Conservation (phyloP, 1,140 invertebrate species). For the Protaetia brevitarsis region DNA sequence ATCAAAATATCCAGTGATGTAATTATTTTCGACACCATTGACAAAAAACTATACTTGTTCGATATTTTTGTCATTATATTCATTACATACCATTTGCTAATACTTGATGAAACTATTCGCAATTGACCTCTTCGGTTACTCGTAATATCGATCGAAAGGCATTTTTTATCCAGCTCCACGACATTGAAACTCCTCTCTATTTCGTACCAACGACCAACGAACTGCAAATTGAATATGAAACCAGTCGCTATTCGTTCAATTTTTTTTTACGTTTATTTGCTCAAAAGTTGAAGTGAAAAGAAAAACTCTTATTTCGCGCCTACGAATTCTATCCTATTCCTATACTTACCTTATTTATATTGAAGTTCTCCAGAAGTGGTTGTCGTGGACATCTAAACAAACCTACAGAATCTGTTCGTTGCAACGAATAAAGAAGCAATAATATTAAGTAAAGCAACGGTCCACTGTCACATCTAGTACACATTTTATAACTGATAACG, state of each 20-base stretch:
- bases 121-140: slow-evolving; percentile 53
- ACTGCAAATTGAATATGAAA: too few species aligned
- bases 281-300: too few species aligned
- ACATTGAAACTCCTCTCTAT: slow-evolving; percentile 69
- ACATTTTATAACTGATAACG: too few species aligned
- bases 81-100: slow-evolving; percentile 59
- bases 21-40: neutral
- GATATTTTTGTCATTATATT: neutral
- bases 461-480: neutral
- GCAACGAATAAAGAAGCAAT: neutral
- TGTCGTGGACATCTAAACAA: slow-evolving; percentile 55
- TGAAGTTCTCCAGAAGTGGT: slow-evolving; percentile 58
- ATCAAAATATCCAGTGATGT: neutral
- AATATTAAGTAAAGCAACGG: neutral
- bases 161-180: slow-evolving; percentile 63
- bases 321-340: too few species aligned
- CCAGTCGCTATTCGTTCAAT: too few species aligned
- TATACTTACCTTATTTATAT: slow-evolving; percentile 56
- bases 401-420: neutral
- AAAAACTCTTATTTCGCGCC: too few species aligned
- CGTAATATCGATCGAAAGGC: slow-evolving; percentile 59
- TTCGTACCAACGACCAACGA: slow-evolving; percentile 68
- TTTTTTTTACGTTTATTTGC: too few species aligned
- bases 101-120: slow-evolving; percentile 57
- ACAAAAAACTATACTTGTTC: neutral